These are phyloP conservation scores for Leucoraja erinaceus DNA, from an alignment of 2,113 vertebrate genomes.

Conservation along the genomic window DNA sequence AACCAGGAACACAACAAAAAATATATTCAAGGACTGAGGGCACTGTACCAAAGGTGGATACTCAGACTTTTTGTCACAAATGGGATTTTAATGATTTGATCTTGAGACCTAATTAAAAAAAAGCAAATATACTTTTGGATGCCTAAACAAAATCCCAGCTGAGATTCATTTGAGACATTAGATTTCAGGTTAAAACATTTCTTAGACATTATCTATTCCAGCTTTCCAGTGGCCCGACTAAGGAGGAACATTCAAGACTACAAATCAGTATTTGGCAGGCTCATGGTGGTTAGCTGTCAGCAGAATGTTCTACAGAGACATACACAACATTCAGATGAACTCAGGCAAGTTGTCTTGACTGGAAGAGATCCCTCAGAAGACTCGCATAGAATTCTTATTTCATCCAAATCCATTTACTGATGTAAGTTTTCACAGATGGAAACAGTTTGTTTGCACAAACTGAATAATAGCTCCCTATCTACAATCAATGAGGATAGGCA, in stretches of 20 bases:
- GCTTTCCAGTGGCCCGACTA: not conserved
- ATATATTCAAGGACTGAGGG: not conserved
- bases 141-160: not conserved
- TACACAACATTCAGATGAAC: not conserved
- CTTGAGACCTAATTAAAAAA: not conserved
- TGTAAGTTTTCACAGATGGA: not conserved
- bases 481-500: too few species aligned
- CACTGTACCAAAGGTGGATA: not conserved
- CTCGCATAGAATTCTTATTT: not conserved
- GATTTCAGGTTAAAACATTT: not conserved
- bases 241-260: not conserved
- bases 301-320: not conserved
- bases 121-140: not conserved
- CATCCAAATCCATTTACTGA: not conserved
- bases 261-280: not conserved
- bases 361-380: not conserved
- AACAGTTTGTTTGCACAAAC: not conserved
- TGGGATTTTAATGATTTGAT: not conserved
- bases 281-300: not conserved
- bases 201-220: not conserved
- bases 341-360: not conserved
- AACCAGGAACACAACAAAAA: not conserved
- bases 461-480: not conserved
- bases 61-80: not conserved
- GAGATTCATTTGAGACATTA: slow-evolving; percentile 1